Base-by-base conservation (phyloP, 2,797 vertebrate species). In the Sternotherus odoratus region DNA sequence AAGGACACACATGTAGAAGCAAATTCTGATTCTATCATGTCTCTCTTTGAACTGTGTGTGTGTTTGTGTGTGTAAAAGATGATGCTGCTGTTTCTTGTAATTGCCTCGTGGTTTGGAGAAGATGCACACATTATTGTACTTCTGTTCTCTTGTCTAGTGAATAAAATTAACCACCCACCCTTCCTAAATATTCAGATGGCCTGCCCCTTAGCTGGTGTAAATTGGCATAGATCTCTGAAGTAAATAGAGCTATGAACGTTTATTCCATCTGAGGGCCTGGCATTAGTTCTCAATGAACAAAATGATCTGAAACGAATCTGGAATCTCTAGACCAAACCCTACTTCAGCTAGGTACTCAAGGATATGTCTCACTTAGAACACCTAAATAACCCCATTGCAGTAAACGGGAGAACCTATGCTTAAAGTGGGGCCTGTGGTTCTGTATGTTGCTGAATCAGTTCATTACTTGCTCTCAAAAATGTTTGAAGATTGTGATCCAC, bases 191-290 rank as follows among this genome's bases (percentile, higher is more conserved):
- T 5, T 6, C 23, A 63, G 1, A 6, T 91, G 11, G 5, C 48
- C 33, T 3, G 1, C 36, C 15, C 6, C 72, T 57, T 2, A 46
- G 0, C 7, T 12, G 7, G 17, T 69, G n/a, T 33, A 86, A 90
- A 74, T 33, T 48, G 36, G 5, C 46, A 8, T 1, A 24, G 3
- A 82, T 6, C 5, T 9, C 0, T 0, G 0, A 78, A n/a, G 66
- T 46, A 49, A 2, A 50, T 39, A 75, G 3, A 23, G 7, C 13
- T 5, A 36, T 5, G 30, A 54, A 9, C 0, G 33, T n/a, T 66
- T 2, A 36, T 77, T 83, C 80, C 4, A n/a, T 1, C 24, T 9
- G 69, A 72, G 23, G 36, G 6, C 12, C 80, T 2, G 1, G 8
- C 6, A 1, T 74, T 78, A 50, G 2, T 57, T 81, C 86, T 66